Conservation (phyloP, 2,797 vertebrate genomes). For the Xiphophorus birchmanni region DNA sequence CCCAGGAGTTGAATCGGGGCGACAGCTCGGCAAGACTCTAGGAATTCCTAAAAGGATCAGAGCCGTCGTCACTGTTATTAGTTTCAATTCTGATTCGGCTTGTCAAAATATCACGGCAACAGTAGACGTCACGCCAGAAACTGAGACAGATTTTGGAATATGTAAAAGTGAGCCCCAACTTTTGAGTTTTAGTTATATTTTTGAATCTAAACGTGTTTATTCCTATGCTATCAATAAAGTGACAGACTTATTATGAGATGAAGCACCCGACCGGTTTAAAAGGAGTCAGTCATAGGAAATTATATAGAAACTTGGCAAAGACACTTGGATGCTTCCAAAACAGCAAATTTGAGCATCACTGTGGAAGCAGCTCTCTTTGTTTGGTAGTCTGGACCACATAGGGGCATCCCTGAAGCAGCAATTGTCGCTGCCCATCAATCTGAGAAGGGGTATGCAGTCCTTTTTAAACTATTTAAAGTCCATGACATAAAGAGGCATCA, state of each 20-base stretch:
- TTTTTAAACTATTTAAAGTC: neutral
- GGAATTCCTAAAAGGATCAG: constrained; percentile 8
- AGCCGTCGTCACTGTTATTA: constrained; percentile 30
- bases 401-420: neutral
- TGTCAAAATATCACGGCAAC: constrained; percentile 5
- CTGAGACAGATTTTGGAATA: neutral
- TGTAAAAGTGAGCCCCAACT: neutral
- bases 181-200: neutral
- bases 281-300: neutral
- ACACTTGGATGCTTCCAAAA: neutral
- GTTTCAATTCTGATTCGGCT: constrained; percentile 9
- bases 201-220: neutral
- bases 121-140: neutral
- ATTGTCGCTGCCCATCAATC: neutral
- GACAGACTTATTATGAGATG: neutral
- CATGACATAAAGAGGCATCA: neutral
- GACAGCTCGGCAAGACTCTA: constrained; percentile 8
- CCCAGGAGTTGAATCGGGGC: constrained; percentile 11
- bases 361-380: neutral
- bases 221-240: neutral
- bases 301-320: neutral
- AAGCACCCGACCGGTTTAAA: neutral
- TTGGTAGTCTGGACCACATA: neutral
- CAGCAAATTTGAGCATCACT: neutral
- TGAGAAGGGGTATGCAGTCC: neutral